Evolutionary conservation across 2,797 vertebrate genomes (phyloP).

Genomic region (Holocentrus rufus): DNA sequence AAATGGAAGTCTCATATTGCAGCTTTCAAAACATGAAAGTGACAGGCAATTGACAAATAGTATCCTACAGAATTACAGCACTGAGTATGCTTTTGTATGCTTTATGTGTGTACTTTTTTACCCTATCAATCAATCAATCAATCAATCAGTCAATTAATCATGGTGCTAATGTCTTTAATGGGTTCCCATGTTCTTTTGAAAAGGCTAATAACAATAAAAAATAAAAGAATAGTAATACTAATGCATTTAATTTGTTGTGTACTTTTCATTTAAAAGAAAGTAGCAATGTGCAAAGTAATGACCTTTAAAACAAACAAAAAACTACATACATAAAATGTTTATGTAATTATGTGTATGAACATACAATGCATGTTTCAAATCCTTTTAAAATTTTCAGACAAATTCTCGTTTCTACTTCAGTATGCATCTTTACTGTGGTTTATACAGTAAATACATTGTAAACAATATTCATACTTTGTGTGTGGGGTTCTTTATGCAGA

Average conservation of each 20-base stretch:
- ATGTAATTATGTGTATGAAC: slow-evolving; percentile 14
- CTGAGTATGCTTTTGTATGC: too few relatives aligned
- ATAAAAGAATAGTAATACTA: too few relatives aligned
- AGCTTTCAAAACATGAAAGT: too few relatives aligned
- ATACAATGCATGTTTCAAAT: slow-evolving; percentile 1
- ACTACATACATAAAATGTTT: slow-evolving; percentile 23
- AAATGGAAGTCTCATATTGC: too few relatives aligned
- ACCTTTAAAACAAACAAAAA: slow-evolving; percentile 26
- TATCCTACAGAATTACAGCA: too few relatives aligned
- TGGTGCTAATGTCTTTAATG: slow-evolving; percentile 20
- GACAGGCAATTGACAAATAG: too few relatives aligned
- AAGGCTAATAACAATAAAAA: slow-evolving; percentile 30
- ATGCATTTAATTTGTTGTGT: too few relatives aligned
- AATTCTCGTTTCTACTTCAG: slow-evolving; percentile 14
- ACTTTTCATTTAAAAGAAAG: too few relatives aligned
- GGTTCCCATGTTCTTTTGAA: slow-evolving; percentile 33
- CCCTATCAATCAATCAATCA: too few relatives aligned
- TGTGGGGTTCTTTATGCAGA: slow-evolving; percentile 36
- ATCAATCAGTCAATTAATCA: too few relatives aligned
- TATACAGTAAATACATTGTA: background rate
- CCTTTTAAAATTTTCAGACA: background rate
- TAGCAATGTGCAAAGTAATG: too few relatives aligned
- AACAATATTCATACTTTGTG: slow-evolving; percentile 10
- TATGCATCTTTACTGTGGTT: slow-evolving; percentile 7
- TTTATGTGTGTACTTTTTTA: too few relatives aligned